Percentiles rank a stretch among this genome's conserved stretches.
These are phyloP conservation scores for Tragelaphus scriptus DNA, from an alignment of 2,113 vertebrate genomes.

Conservation along the genomic window DNA sequence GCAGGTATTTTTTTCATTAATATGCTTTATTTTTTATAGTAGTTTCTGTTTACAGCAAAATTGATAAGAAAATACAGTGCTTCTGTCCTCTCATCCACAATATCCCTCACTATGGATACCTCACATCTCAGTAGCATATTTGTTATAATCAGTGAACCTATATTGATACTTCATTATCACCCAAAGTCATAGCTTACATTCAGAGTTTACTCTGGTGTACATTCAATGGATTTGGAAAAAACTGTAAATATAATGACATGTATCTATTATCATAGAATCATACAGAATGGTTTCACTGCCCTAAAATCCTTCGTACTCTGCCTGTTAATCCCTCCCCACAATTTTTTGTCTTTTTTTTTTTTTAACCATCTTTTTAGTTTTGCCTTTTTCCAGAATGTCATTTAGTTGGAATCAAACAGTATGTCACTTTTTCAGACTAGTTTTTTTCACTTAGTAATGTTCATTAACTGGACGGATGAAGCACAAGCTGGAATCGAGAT, in stretches of 20 bases:
- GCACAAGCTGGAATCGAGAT: background rate
- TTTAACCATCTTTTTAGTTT: background rate
- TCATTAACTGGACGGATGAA: background rate
- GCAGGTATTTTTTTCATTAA: background rate
- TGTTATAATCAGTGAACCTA: background rate
- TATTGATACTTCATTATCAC: background rate
- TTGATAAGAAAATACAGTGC: background rate
- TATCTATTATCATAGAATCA: background rate
- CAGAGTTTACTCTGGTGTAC: background rate
- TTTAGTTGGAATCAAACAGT: background rate
- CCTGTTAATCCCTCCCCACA: background rate
- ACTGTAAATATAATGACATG: background rate
- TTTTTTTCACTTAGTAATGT: background rate
- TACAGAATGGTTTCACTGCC: background rate
- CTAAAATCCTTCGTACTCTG: background rate
- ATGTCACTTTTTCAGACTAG: background rate
- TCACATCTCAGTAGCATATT: background rate
- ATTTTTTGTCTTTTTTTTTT: background rate
- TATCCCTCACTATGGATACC: background rate
- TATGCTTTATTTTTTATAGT: background rate
- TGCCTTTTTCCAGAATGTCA: background rate
- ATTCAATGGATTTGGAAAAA: background rate
- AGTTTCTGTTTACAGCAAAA: background rate
- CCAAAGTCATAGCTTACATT: background rate
- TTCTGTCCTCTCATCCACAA: background rate